phyloP scores from a whole-genome alignment of 2,113 vertebrate species.

The Orientallactaga bullata region DNA sequence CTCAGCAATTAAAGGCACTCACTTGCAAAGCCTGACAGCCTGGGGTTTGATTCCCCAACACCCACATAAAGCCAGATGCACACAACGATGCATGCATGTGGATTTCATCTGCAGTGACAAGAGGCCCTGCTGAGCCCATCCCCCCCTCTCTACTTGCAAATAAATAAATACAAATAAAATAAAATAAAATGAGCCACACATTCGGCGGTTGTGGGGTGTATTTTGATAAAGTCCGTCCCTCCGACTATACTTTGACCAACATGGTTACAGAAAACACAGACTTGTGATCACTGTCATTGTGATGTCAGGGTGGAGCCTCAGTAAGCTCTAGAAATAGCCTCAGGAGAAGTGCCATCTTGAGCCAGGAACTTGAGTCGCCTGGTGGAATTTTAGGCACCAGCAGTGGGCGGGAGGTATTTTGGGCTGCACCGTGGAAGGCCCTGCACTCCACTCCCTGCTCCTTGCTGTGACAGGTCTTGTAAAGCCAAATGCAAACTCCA shows the following conservation, averaged over 20 bases:
- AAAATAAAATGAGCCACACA: no score
- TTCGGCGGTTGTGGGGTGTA: not conserved
- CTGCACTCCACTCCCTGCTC: not conserved
- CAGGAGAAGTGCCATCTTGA: not conserved
- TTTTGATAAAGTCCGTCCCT: not conserved
- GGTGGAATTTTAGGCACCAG: not conserved
- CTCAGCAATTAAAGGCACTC: no score
- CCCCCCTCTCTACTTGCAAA: no score
- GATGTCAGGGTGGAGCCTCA: not conserved
- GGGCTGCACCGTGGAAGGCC: not conserved
- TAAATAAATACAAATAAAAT: no score
- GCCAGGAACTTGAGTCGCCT: constrained; percentile 17
- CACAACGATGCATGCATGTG: no score
- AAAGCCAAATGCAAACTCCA: constrained; percentile 14
- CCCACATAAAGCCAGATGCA: not conserved
- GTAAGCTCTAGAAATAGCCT: not conserved
- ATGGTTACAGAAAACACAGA: not conserved
- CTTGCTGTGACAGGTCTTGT: not conserved
- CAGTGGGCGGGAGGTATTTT: not conserved
- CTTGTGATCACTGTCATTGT: not conserved
- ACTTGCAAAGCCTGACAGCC: no score
- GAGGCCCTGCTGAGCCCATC: no score
- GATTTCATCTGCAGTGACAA: no score
- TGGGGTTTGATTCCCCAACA: not conserved
- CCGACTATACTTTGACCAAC: not conserved